Conservation (phyloP, 2,797 vertebrate species). For the Cossypha caffra region DNA sequence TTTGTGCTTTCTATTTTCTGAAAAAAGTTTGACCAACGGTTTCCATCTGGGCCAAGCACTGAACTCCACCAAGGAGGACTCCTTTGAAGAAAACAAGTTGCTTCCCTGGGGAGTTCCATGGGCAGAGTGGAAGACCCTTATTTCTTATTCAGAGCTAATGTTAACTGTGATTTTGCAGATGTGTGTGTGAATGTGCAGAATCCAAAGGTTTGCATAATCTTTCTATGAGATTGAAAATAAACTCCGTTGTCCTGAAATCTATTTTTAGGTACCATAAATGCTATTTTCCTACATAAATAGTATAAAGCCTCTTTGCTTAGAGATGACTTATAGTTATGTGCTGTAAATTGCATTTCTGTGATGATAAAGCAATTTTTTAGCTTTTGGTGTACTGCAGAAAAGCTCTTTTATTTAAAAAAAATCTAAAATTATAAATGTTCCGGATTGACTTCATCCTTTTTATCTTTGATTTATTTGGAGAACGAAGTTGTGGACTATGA, state of each 20-base stretch:
- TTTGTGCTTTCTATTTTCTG: neutral
- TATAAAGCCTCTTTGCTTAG: neutral
- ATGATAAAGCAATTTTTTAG: neutral
- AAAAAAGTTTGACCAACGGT: neutral
- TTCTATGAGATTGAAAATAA: neutral
- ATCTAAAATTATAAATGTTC: neutral
- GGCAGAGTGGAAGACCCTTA: neutral
- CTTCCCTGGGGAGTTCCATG: neutral
- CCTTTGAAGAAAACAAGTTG: neutral
- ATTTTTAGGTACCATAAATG: neutral
- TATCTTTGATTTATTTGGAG: neutral
- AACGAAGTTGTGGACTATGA: neutral
- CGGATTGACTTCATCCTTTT: neutral
- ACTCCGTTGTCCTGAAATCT: neutral
- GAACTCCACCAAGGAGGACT: neutral
- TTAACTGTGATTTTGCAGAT: neutral
- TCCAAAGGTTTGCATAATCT: neutral
- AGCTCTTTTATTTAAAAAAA: neutral
- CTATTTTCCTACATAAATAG: neutral
- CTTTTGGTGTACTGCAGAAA: neutral
- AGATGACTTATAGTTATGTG: neutral
- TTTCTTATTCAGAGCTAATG: neutral
- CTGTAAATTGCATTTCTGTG: neutral
- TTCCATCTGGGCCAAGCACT: neutral
- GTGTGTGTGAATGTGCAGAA: neutral